Conservation (phyloP, 1,140 invertebrate genomes). For the silkworm (Bombyx mori) region ASM3026992v2 NC_085121.1:5845501-5846000, state of each 20-base stretch:
- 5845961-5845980: too few species aligned
- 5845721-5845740: slow-evolving; percentile 59
- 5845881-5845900: too few species aligned
- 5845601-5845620: not conserved
- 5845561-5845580: not conserved
- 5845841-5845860: not conserved
- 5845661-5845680: slow-evolving; percentile 28
- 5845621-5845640: slow-evolving; percentile 37
- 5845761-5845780: slow-evolving; percentile 39
- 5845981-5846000: too few species aligned
- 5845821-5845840: slow-evolving; percentile 3
- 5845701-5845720: slow-evolving; percentile 24
- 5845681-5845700: slow-evolving; percentile 33
- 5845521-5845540: too few species aligned
- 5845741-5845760: slow-evolving; percentile 46
- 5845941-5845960: too few species aligned
- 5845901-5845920: too few species aligned
- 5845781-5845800: slow-evolving; percentile 4
- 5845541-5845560: not conserved
- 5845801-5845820: too few species aligned
- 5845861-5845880: too few species aligned
- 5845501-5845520: too few species aligned
- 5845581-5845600: not conserved
- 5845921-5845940: too few species aligned
- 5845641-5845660: slow-evolving; percentile 19